These are phyloP conservation scores for Cetoscarus ocellatus DNA, from an alignment of 2,797 vertebrate species.

Conservation along the genomic window DNA sequence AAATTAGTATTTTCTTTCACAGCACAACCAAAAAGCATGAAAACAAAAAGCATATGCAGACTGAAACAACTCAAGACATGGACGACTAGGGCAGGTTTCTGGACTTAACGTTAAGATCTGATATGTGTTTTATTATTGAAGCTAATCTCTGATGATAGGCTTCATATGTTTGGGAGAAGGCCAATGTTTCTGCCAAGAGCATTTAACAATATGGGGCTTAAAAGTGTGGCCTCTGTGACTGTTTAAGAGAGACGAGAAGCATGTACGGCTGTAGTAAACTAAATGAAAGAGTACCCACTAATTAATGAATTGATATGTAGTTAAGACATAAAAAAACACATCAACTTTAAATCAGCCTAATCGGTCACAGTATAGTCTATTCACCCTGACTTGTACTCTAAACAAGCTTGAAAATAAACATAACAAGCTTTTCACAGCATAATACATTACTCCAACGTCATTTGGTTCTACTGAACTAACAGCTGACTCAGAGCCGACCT, in stretches of 20 bases:
- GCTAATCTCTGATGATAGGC: slow-evolving; percentile 37
- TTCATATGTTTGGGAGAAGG: slow-evolving; percentile 29
- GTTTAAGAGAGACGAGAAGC: slow-evolving; percentile 34
- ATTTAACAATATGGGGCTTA: slow-evolving; percentile 25
- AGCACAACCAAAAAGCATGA: slow-evolving; percentile 47
- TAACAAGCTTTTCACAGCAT: no score
- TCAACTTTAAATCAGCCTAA: no score
- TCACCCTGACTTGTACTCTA: no score
- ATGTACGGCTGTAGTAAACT: background rate
- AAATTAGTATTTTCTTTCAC: slow-evolving; percentile 67
- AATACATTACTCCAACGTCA: no score
- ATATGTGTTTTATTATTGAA: slow-evolving; percentile 43
- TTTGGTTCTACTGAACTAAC: no score
- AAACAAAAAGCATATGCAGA: slow-evolving; percentile 63
- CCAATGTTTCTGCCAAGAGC: slow-evolving; percentile 18
- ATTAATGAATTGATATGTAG: no score
- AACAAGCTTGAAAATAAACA: no score
- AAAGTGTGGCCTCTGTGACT: slow-evolving; percentile 33
- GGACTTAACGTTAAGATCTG: slow-evolving; percentile 32
- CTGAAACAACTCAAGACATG: slow-evolving; percentile 40
- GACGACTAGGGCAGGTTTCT: slow-evolving; percentile 37
- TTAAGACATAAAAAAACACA: no score
- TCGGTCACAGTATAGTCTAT: no score
- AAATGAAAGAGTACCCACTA: no score
- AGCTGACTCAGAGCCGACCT: no score